Evolutionary conservation across 2,797 vertebrate species (phyloP), one percentile per base, ranked within the genome.

Genomic region (Chromobotia macracanthus): DNA sequence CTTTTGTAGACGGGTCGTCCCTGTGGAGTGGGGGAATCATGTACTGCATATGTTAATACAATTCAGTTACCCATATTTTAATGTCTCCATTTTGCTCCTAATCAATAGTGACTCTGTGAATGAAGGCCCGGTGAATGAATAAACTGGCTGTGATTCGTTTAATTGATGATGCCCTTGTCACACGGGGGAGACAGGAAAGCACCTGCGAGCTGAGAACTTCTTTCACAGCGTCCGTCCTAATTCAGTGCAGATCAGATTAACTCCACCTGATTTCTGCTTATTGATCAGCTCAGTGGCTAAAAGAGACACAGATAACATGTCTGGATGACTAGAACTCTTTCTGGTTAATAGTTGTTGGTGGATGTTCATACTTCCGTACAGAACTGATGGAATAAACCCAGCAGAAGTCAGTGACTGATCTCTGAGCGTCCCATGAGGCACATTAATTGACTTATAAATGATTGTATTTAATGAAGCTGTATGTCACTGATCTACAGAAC

Each of bases 401-500:
- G 16, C n/a, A 46, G 6, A 41, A 15, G 64, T 69, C 23, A 23
- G 44, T 84, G 71, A 81, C 82, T 83, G 70, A 82, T 84, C 46
- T 13, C n/a, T n/a, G n/a, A n/a, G 44, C 16, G 60, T 83, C 85
- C 81, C 71, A 11, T 15, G 41, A 79, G 80, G 82, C 81, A 80
- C 58, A 69, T 53, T 86, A 83, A 83, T 80, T 69, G 74, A 80
- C 51, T 79, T 66, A 35, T 71, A 46, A 83, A 79, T 64, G 66
- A 65, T 58, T 67, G 79, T 8, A 35, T 74, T 82, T 88, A 86
- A 86, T 84, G 79, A 82, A 82, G 84, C 86, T 66, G 60, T 69
- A 84, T 82, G 84, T 18, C 15, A 1, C 60, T 75, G 77, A 84
- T 82, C 65, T 75, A 71, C 58, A 77, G 21, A 50, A 38, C 16